phyloP scores from a whole-genome alignment of 1,140 invertebrate species.

The Meloidogyne exigua region DNA sequence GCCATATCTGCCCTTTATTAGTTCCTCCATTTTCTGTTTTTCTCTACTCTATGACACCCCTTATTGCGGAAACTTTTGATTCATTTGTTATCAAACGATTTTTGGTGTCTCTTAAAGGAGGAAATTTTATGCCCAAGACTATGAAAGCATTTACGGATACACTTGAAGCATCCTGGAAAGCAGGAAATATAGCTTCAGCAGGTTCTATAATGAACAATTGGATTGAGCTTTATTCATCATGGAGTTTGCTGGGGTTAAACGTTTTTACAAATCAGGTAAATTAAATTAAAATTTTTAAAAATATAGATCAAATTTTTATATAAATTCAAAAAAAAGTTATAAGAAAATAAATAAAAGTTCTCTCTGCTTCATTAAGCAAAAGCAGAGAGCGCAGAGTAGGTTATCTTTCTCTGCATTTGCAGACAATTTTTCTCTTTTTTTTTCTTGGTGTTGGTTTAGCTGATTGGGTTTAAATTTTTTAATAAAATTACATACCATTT shows the following conservation, averaged over 20 bases:
- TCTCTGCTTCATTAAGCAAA: too few species aligned
- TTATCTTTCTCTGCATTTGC: too few species aligned
- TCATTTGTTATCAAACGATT: constrained; percentile 7
- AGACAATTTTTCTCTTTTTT: too few species aligned
- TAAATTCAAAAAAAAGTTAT: too few species aligned
- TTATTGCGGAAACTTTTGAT: constrained; percentile 10
- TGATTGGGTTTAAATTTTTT: neutral
- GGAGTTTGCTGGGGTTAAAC: neutral
- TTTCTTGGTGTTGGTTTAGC: too few species aligned
- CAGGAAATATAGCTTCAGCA: constrained; percentile 4
- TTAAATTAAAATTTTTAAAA: too few species aligned
- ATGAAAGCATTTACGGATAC: neutral
- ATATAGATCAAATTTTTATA: too few species aligned
- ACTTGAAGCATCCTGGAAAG: neutral
- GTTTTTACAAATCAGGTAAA: constrained; percentile 9
- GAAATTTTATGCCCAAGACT: neutral
- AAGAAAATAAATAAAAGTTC: too few species aligned
- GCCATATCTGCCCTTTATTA: neutral
- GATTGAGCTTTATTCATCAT: neutral
- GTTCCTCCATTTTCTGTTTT: neutral
- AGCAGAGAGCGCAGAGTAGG: too few species aligned
- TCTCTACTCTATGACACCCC: constrained; percentile 6
- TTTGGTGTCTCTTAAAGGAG: neutral
- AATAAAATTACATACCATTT: neutral
- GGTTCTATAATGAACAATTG: constrained; percentile 11